phyloP scores from a whole-genome alignment of 2,888 invertebrate genomes.

The Thereva nobilitata region DNA sequence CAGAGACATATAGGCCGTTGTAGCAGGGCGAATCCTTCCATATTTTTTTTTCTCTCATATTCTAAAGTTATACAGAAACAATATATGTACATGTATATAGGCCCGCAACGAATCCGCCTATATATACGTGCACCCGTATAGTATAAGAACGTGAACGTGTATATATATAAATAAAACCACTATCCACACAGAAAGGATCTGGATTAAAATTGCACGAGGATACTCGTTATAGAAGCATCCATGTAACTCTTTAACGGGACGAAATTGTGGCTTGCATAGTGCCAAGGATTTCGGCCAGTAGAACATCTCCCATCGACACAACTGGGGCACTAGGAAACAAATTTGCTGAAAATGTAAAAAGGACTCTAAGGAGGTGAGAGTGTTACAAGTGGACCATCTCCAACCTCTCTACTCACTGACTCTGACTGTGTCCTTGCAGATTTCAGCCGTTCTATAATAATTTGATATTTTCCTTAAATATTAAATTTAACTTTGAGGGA shows the following conservation, averaged over 20 bases:
- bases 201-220: conserved; percentile 33
- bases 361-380: conserved; percentile 30
- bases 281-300: conserved; percentile 30
- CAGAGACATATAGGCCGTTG: too few relatives aligned
- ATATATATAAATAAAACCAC: conserved; percentile 5
- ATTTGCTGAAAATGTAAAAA: conserved; percentile 19
- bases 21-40: too few relatives aligned
- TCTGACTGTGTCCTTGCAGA: too few relatives aligned
- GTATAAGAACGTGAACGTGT: background rate
- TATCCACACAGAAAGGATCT: conserved; percentile 14
- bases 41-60: too few relatives aligned
- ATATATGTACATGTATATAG: too few relatives aligned
- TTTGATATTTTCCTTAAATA: too few relatives aligned
- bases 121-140: too few relatives aligned
- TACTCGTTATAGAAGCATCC: conserved; percentile 30
- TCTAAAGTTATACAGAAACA: too few relatives aligned
- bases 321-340: conserved; percentile 29
- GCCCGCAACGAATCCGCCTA: too few relatives aligned
- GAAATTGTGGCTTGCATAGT: conserved; percentile 28
- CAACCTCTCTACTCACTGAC: background rate
- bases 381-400: conserved; percentile 21
- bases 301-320: conserved; percentile 20
- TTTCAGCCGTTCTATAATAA: too few relatives aligned
- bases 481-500: too few relatives aligned
- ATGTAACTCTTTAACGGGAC: conserved; percentile 28